A percentile compares a stretch with the other conserved stretches of the same genome.
Evolutionary conservation across 2,797 vertebrate genomes (phyloP).

Genomic region (Melanotaenia maccullochi): DNA sequence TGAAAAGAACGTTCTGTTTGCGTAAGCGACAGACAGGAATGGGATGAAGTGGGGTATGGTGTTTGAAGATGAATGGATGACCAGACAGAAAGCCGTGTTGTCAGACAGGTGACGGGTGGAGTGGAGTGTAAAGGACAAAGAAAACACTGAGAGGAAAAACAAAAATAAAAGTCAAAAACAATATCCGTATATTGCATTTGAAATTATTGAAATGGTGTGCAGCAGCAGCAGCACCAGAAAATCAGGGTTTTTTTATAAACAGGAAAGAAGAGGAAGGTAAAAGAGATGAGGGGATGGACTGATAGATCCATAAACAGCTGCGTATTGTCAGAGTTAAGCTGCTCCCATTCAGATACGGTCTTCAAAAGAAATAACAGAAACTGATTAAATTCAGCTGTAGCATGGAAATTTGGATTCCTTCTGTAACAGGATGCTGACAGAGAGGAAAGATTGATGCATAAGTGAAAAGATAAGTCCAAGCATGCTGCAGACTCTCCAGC

Average conservation of each 20-base stretch:
- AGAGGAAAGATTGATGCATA: slow-evolving; percentile 66
- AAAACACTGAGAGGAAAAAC: slow-evolving; percentile 15
- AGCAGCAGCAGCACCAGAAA: background rate
- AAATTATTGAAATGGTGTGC: slow-evolving; percentile 30
- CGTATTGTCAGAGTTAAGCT: slow-evolving; percentile 64
- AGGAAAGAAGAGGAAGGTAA: slow-evolving; percentile 40
- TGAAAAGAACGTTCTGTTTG: slow-evolving; percentile 32
- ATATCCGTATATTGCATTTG: slow-evolving; percentile 20
- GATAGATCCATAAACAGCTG: slow-evolving; percentile 65
- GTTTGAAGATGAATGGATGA: slow-evolving; percentile 69
- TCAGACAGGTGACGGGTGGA: slow-evolving; percentile 61
- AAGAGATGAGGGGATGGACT: slow-evolving; percentile 58
- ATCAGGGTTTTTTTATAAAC: slow-evolving; percentile 16
- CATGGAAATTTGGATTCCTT: slow-evolving; percentile 51
- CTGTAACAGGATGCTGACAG: slow-evolving; percentile 52
- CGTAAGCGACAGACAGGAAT: slow-evolving; percentile 48
- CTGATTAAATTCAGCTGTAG: slow-evolving; percentile 66
- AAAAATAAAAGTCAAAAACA: slow-evolving; percentile 22
- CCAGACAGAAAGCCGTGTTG: slow-evolving; percentile 57
- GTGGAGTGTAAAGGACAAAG: slow-evolving; percentile 61
- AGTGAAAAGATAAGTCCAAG: slow-evolving; percentile 70
- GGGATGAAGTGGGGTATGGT: slow-evolving; percentile 45
- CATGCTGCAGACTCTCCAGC: slow-evolving; percentile 51
- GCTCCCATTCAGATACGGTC: slow-evolving; percentile 65
- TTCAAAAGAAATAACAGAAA: slow-evolving; percentile 69